These are phyloP conservation scores for Plutomurus gul DNA, from an alignment of 1,140 invertebrate genomes.

Conservation along the genomic window DNA sequence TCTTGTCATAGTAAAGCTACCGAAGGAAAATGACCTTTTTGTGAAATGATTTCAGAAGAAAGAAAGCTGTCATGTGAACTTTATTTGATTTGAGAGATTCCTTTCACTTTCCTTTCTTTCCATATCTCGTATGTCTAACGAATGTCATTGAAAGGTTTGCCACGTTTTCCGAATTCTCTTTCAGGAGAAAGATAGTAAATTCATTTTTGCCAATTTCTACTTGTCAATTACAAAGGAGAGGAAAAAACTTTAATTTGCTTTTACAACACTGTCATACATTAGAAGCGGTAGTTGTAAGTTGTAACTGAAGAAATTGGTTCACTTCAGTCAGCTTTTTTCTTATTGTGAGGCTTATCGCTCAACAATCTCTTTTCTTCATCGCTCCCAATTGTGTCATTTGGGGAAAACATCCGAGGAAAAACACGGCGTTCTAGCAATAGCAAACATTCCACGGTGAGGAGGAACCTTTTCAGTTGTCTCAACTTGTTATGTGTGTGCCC, in stretches of 20 bases:
- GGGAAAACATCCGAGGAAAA: neutral
- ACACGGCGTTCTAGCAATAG: neutral
- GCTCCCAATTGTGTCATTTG: conserved; percentile 4
- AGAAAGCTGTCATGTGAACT: neutral
- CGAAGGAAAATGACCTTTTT: neutral
- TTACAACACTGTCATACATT: too few relatives aligned
- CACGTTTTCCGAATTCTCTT: too few relatives aligned
- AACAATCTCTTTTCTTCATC: neutral
- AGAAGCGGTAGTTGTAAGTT: neutral
- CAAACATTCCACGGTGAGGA: neutral
- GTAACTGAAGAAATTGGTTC: neutral
- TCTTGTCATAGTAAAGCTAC: too few relatives aligned
- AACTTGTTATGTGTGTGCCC: too few relatives aligned
- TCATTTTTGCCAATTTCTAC: too few relatives aligned
- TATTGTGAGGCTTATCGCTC: neutral
- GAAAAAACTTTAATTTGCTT: too few relatives aligned
- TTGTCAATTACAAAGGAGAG: too few relatives aligned
- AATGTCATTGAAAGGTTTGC: too few relatives aligned
- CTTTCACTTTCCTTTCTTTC: neutral
- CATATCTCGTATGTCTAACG: too few relatives aligned
- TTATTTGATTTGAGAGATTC: neutral
- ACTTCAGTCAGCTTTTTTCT: too few relatives aligned
- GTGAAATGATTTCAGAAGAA: neutral
- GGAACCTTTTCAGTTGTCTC: too few relatives aligned
- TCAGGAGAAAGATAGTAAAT: too few relatives aligned